Conservation (phyloP, 2,797 vertebrate species). For the Falco biarmicus region DNA sequence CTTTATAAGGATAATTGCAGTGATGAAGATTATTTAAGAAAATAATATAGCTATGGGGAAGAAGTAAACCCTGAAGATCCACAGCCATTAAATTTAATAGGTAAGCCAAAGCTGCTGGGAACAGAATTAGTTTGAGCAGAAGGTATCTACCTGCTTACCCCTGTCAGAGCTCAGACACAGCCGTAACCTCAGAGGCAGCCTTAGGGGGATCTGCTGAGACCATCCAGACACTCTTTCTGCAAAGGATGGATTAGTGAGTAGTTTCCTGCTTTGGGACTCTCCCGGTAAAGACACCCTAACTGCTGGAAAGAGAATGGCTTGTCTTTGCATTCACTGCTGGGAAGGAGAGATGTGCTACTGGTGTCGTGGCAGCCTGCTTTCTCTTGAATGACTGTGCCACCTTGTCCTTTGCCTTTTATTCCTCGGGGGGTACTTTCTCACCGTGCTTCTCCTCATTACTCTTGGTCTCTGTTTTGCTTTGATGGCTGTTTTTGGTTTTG, state of each 20-base stretch:
- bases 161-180: neutral
- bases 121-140: neutral
- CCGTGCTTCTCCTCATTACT: neutral
- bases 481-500: too few species aligned
- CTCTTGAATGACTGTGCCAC: neutral
- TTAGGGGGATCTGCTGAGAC: neutral
- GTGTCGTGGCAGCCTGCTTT: neutral
- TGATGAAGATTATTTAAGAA: neutral
- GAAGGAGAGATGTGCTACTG: neutral
- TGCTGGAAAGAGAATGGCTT: neutral
- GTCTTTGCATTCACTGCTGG: neutral
- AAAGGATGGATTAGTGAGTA: neutral
- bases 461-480: neutral
- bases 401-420: neutral
- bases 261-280: neutral
- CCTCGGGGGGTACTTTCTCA: neutral
- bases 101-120: neutral
- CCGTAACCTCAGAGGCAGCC: neutral
- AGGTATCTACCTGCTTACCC: neutral
- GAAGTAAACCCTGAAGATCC: neutral
- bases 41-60: neutral
- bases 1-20: neutral
- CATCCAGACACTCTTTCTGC: neutral
- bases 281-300: neutral
- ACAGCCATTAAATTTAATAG: neutral